Evolutionary conservation across 1,140 invertebrate genomes (phyloP), one percentile per base, ranked within the genome.

Genomic region (Teleogryllus occipitalis): DNA sequence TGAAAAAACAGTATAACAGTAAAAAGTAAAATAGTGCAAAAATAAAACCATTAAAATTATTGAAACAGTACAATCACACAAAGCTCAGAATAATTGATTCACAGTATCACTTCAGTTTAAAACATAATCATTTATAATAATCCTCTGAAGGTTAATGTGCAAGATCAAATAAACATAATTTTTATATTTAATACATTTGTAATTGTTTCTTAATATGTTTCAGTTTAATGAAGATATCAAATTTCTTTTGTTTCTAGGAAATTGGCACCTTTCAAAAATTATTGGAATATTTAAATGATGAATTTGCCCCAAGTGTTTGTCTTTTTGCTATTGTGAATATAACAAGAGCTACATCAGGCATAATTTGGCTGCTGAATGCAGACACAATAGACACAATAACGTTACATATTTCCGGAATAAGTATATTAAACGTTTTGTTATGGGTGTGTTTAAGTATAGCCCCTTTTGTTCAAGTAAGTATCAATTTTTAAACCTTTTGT

Each of bases 241-340:
- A 39, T 39, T 39, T 39, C 5, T 2, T 77, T 79, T 78, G 27
- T n/a, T 85, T 86, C 7, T 81, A 92, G 91, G 91, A 93, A 87
- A 90, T 95, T 75, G 88, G 90, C 8, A 93, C 94, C 83, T 93
- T 94, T 82, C 91, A 89, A 79, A 94, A 94, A 83, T 84, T 94
- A 21, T 83, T 95, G 27, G 90, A 90, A 81, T 93, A 93, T 81
- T 87, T 94, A 10, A 95, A 95, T 84, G 88, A 92, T 78, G 90
- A 93, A 83, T 86, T 93, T 65, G 91, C 92, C 1, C 90, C 92
- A 1, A 90, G 91, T 6, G 90, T 94, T 0, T 93, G 92, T 83
- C 88, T 94, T 80, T 92, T 94, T 80, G 92, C 92, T 14, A 87
- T 94, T 15, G 89, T 94, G 54, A 94, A 94, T 85, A 83, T 92